Evolutionary conservation across 2,888 invertebrate species (phyloP).

Genomic region (Entomobrya multifasciata): DNA sequence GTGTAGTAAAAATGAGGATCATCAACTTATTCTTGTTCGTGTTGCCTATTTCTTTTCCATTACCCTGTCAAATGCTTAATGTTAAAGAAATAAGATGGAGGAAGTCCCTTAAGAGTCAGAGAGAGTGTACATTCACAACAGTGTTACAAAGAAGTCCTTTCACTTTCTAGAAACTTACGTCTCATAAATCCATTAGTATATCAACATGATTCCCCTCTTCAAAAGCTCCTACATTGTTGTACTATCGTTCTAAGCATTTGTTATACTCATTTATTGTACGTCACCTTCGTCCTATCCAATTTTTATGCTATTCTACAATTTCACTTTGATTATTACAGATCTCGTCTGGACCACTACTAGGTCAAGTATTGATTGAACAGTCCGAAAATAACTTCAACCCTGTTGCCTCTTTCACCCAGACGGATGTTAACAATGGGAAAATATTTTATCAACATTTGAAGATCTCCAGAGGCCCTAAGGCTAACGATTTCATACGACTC

Average conservation of each 20-base stretch:
- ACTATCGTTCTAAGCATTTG: no score
- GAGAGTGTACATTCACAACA: no score
- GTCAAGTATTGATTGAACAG: constrained; percentile 78
- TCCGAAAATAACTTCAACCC: constrained; percentile 75
- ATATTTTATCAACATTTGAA: constrained; percentile 79
- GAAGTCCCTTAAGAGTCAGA: no score
- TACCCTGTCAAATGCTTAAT: constrained; percentile 35
- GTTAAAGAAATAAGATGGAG: constrained; percentile 18
- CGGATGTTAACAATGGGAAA: constrained; percentile 79
- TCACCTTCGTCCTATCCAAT: no score
- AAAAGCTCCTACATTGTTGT: no score
- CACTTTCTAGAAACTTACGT: no score
- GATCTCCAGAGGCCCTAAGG: constrained; percentile 73
- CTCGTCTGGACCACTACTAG: constrained; percentile 75
- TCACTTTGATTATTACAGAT: constrained; percentile 62
- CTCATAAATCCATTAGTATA: no score
- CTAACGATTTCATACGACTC: constrained; percentile 76
- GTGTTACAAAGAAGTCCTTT: no score
- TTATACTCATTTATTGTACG: no score
- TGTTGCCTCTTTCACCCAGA: constrained; percentile 77
- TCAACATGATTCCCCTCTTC: no score
- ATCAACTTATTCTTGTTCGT: constrained; percentile 32
- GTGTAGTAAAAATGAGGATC: constrained; percentile 43
- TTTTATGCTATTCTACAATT: constrained; percentile 11
- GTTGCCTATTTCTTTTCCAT: constrained; percentile 24